Evolutionary conservation across 1,140 invertebrate species (phyloP).

Genomic region (Hypsibius dujardini): DNA sequence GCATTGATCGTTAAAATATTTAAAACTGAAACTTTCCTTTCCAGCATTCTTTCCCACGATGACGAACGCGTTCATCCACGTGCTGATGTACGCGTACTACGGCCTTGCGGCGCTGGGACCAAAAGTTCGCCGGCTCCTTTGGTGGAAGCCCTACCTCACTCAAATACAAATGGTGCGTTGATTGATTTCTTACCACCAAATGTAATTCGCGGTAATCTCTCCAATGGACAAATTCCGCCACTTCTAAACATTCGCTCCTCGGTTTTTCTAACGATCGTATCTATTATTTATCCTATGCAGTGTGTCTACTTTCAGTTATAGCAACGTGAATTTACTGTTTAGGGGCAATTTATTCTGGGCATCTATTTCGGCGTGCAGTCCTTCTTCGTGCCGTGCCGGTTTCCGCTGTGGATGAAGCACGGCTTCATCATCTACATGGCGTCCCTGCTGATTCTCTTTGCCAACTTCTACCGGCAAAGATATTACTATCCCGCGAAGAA

Average conservation of each 20-base stretch:
- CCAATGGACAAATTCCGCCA: not conserved
- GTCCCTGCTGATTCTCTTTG: slow-evolving; percentile 71
- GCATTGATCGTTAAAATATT: slow-evolving; percentile 13
- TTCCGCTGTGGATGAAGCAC: slow-evolving; percentile 84
- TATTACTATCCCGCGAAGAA: not conserved
- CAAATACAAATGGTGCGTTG: slow-evolving; percentile 30
- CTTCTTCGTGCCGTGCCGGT: slow-evolving; percentile 60
- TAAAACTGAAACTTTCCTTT: slow-evolving; percentile 18
- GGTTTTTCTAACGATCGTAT: not conserved
- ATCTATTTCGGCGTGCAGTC: slow-evolving; percentile 63
- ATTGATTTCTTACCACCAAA: not conserved
- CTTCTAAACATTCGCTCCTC: not conserved
- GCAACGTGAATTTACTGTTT: slow-evolving; percentile 24
- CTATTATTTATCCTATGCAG: not conserved
- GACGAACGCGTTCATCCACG: slow-evolving; percentile 75
- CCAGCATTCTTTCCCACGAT: slow-evolving; percentile 64
- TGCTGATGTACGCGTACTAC: slow-evolving; percentile 85
- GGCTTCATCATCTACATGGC: slow-evolving; percentile 73
- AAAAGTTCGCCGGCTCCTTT: slow-evolving; percentile 53
- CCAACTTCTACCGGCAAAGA: slow-evolving; percentile 57
- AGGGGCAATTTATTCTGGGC: slow-evolving; percentile 70
- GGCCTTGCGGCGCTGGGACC: slow-evolving; percentile 63
- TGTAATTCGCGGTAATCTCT: not conserved
- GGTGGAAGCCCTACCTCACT: slow-evolving; percentile 88
- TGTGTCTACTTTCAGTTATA: not conserved